These are phyloP conservation scores for Pseudopodoces humilis DNA, from an alignment of 2,113 vertebrate genomes.

Conservation along the genomic window DNA sequence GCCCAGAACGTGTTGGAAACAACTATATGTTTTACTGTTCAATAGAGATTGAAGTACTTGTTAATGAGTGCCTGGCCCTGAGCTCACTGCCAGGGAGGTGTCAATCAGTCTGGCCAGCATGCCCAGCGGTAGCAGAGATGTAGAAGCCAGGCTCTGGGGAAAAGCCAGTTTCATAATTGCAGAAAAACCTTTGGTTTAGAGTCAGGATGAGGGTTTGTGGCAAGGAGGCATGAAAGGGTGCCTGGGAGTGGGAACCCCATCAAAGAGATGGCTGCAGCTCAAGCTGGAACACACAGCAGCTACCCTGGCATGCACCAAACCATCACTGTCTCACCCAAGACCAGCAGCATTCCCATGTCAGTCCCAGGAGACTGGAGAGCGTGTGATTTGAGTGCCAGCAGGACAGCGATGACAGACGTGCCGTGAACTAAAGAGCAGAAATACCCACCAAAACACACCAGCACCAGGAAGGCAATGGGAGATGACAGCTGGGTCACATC, in stretches of 20 bases:
- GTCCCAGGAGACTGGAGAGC: accelerated
- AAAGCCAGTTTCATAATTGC: background rate
- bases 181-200: background rate
- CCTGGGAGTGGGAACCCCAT: background rate
- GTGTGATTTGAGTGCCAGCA: background rate
- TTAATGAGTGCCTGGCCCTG: background rate
- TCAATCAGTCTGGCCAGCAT: background rate
- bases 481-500: background rate
- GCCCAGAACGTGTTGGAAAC: background rate
- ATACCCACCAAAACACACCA: background rate
- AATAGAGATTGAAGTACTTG: background rate
- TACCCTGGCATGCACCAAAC: background rate
- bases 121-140: accelerated
- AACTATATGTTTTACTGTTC: background rate
- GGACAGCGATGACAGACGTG: accelerated
- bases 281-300: background rate
- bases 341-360: background rate
- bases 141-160: background rate
- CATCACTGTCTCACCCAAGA: background rate
- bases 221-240: background rate
- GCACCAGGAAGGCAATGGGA: background rate
- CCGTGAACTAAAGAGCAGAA: background rate
- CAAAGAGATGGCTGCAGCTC: background rate
- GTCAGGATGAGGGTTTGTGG: background rate
- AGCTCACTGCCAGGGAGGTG: background rate